Percentiles rank a stretch among this genome's conserved stretches.
Conservation (phyloP, 2,888 invertebrate species). For the Arrhopalites spinosus region DNA sequence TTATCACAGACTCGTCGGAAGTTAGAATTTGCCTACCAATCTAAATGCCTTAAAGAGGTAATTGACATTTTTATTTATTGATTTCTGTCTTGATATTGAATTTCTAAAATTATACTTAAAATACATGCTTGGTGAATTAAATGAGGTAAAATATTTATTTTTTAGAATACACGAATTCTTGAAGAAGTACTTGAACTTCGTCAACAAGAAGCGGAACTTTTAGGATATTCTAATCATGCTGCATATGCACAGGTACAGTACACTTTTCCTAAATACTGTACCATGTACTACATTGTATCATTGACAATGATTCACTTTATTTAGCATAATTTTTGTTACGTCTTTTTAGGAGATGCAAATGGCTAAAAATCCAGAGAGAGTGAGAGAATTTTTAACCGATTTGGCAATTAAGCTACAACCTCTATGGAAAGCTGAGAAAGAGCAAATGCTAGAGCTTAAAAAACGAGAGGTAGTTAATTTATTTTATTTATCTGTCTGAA, state of each 20-base stretch:
- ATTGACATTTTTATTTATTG: too few relatives aligned
- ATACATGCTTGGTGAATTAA: too few relatives aligned
- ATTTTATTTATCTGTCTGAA: background rate
- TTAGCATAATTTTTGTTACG: background rate
- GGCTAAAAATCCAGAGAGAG: slow-evolving; percentile 61
- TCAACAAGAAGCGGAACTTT: slow-evolving; percentile 60
- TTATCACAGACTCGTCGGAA: slow-evolving; percentile 58
- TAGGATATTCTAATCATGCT: slow-evolving; percentile 62
- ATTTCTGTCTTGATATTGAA: too few relatives aligned
- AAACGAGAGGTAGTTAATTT: slow-evolving; percentile 59
- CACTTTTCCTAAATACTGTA: too few relatives aligned
- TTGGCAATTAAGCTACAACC: slow-evolving; percentile 60
- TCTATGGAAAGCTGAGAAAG: slow-evolving; percentile 60
- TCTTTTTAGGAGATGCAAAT: slow-evolving; percentile 60
- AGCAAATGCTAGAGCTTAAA: slow-evolving; percentile 60
- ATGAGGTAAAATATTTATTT: too few relatives aligned
- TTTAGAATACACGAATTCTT: slow-evolving; percentile 61
- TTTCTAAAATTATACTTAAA: too few relatives aligned
- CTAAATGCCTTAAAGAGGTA: slow-evolving; percentile 61
- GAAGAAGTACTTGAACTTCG: slow-evolving; percentile 61
- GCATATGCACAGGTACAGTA: slow-evolving; percentile 61
- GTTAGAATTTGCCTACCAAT: slow-evolving; percentile 61
- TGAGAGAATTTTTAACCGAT: slow-evolving; percentile 60
- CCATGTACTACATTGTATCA: background rate
- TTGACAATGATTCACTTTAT: background rate